Evolutionary conservation across 2,797 vertebrate species (phyloP), one percentile per base, ranked within the genome.

Genomic region (Molothrus aeneus): DNA sequence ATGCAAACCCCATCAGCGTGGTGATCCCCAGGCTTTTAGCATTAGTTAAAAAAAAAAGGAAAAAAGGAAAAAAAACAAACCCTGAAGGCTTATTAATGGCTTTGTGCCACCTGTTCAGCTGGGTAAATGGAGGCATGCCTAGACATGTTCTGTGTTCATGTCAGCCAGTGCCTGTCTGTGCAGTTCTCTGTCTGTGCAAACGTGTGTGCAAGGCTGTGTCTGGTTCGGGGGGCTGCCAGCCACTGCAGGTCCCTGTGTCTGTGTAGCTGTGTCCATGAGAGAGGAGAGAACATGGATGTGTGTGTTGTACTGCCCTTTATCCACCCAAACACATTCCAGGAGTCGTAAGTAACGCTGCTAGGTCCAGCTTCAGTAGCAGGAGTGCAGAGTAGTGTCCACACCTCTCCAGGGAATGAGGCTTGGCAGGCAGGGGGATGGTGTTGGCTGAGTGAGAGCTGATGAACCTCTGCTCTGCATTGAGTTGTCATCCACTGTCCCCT

Each of bases 301-400:
- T 57, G 26, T 57, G 47, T 40, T 80, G 36, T 57, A 7, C 65
- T 80, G 45, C 43, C 53, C 50, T 71, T 56, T 68, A 18, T 36
- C 32, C 4, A 21, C 78, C 78, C 54, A 47, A 25, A 51, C n/a
- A 17, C 63, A 5, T 31, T 34, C 1, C 8, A 86, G 72, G 72
- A 84, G 53, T 50, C 10, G 0, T 26, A 24, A n/a, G 38, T 15
- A 40, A 21, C 0, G 0, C 61, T 73, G 57, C 73, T 2, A 4
- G 42, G 53, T 32, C 65, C 51, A 34, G 50, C 79, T 81, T 40
- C 20, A 24, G 70, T 45, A n/a, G 43, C 40, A 2, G 9, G 45
- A 78, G n/a, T 2, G 0, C 6, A 1, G 51, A 80, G 69, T 6
- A 24, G 48, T 25, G n/a, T 45, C 50, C 9, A 0, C 59, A 29